Percentiles rank a stretch among this genome's conserved stretches.
Evolutionary conservation across 1,140 invertebrate genomes (phyloP).

Genomic region (Solen grandis): DNA sequence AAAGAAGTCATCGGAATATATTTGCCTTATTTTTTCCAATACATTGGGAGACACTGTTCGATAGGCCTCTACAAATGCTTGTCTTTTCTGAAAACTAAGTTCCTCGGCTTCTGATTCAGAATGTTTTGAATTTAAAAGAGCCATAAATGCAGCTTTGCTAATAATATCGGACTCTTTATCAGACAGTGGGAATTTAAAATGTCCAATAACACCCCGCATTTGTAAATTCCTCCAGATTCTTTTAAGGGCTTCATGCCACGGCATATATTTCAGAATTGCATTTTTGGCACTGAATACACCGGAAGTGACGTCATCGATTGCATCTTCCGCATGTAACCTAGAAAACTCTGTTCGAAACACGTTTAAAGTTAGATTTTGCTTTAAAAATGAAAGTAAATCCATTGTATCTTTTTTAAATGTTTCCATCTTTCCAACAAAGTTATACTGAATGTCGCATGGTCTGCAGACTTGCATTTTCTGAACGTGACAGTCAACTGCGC

Average conservation of each 20-base stretch:
- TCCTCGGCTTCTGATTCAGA: no score
- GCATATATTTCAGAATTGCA: constrained; percentile 20
- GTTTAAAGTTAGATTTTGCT: neutral
- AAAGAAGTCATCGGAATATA: no score
- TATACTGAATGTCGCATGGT: constrained; percentile 29
- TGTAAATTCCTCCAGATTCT: constrained; percentile 43
- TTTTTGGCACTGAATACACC: constrained; percentile 33
- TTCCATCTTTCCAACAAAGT: constrained; percentile 36
- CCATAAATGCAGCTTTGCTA: no score
- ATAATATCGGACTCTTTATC: no score
- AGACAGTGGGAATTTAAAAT: no score
- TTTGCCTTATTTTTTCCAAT: no score
- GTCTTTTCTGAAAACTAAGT: no score
- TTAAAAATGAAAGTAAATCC: constrained; percentile 15
- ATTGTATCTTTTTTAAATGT: constrained; percentile 18
- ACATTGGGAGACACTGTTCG: no score
- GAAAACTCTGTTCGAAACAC: neutral
- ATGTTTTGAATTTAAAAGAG: no score
- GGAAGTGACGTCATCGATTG: constrained; percentile 23
- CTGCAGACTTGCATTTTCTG: constrained; percentile 36
- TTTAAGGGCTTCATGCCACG: constrained; percentile 37
- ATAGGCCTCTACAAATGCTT: no score
- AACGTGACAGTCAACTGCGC: constrained; percentile 14
- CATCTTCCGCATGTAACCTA: constrained; percentile 10
- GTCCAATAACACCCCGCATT: constrained; percentile 37